Conservation (phyloP, 2,888 invertebrate genomes). For the Hetaerina titia region DNA sequence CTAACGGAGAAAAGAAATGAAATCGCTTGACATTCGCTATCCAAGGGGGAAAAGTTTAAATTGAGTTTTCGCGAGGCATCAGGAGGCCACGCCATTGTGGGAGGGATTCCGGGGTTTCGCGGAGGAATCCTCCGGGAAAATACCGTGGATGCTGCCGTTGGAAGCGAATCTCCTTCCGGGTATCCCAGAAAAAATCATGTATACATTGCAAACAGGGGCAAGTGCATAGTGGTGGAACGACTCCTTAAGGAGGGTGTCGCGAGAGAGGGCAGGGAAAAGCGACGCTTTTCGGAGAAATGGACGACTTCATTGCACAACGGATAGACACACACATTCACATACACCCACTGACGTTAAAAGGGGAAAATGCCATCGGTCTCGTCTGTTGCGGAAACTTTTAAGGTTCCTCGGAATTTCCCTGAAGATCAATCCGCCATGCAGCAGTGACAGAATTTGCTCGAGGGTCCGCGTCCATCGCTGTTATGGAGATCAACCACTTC, state of each 20-base stretch:
- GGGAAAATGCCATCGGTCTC: neutral
- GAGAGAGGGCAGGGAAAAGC: neutral
- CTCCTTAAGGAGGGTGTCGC: neutral
- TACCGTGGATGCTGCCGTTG: neutral
- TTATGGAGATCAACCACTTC: too few relatives aligned
- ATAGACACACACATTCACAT: neutral
- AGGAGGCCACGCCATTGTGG: neutral
- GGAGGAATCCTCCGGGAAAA: neutral
- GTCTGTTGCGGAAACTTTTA: neutral
- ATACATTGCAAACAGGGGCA: too few relatives aligned
- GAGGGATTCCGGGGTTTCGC: neutral
- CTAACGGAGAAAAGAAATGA: neutral
- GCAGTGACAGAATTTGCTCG: neutral
- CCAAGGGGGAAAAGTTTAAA: constrained; percentile 12
- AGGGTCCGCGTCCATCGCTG: too few relatives aligned
- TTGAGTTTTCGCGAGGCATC: constrained; percentile 18
- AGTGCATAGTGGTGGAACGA: too few relatives aligned
- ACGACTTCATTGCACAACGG: neutral
- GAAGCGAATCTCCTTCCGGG: neutral
- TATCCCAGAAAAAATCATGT: too few relatives aligned
- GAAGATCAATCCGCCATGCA: neutral
- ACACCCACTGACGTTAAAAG: too few relatives aligned
- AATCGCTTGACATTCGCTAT: neutral
- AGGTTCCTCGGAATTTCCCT: neutral
- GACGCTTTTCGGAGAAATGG: neutral